These are phyloP conservation scores for Sparus aurata DNA, from an alignment of 2,797 vertebrate genomes.

Conservation along the genomic window DNA sequence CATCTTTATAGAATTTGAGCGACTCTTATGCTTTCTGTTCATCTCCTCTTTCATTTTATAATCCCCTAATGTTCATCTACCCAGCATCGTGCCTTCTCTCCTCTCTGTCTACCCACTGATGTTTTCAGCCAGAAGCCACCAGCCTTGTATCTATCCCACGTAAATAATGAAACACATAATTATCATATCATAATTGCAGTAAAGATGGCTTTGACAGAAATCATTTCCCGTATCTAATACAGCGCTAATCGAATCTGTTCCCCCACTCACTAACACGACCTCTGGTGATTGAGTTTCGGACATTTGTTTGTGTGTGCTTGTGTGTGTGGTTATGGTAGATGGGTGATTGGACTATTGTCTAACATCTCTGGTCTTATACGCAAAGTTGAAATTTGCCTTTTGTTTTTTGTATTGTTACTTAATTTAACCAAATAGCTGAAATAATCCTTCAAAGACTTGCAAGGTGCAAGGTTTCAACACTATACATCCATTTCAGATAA, in stretches of 20 bases:
- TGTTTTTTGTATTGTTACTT: background rate
- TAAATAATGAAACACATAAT: conserved; percentile 99
- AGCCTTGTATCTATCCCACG: conserved; percentile 94
- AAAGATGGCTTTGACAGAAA: conserved; percentile 99
- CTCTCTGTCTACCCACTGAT: conserved; percentile 80
- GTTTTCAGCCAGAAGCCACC: conserved; percentile 85
- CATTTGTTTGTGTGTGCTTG: conserved; percentile 88
- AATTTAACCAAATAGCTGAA: background rate
- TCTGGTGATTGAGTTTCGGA: conserved; percentile 98
- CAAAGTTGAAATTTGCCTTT: background rate
- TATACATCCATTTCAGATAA: background rate
- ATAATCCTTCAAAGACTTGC: background rate
- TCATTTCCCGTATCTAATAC: conserved; percentile 99
- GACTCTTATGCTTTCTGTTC: conserved; percentile 2
- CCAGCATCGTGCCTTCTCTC: conserved; percentile 79
- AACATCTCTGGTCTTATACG: background rate
- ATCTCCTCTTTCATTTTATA: conserved; percentile 25
- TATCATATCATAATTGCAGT: conserved; percentile 99
- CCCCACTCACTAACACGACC: conserved; percentile 98
- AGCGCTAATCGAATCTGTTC: conserved; percentile 99
- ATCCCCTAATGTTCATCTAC: conserved; percentile 54
- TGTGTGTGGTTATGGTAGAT: conserved; percentile 41
- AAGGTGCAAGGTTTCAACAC: background rate
- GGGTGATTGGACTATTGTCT: conserved; percentile 29
- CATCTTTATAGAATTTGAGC: conserved; percentile 7